Base-by-base conservation (phyloP, 2,888 invertebrate species). In the Eupithecia exiguata region DNA sequence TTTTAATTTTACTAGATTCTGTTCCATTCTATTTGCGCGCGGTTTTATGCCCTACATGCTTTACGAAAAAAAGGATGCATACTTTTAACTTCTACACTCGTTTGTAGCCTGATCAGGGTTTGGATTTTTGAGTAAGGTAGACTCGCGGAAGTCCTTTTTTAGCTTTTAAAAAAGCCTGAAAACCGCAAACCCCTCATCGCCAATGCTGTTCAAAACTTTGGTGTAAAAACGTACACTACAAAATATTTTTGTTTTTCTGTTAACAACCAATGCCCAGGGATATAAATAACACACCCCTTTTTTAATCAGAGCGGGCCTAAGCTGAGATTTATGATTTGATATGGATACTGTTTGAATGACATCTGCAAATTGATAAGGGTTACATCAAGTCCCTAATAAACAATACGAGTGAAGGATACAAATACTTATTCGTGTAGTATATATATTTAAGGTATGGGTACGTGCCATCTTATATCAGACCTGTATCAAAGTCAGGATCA, bases 321-420 rank as follows among this genome's bases (percentile, higher is more conserved):
- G 69, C 69, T 25, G 65, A 74, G 75, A 79, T 80, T 79, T 78
- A 79, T 74, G 75, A 76, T 77, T 73, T 80, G 78, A 80, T 78
- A 78, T 81, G 82, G 84, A 83, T 82, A 81, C 69, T 79, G 79
- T 80, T 76, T 82, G 84, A 82, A 84, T 83, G 85, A 84, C 84
- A 80, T 80, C 81, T 82, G 79, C 77, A 83, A 85, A 88, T 87
- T 89, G 89, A 89, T 87, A 89, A 87, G 89, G 89, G 89, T 89
- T 85, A 81, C 84, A 83, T 84, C 68, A 82, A 79, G 82, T 25
- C 66, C 40, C 66, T 62, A 62, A 62, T 62, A 35, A 35, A 62
- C 35, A 62, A 35, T 25, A 25, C 25, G 25, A 58, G 25, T 58
- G 58, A 21, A 12, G 58, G 58, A 25, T 12, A 25, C 5, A 1